A percentile compares a stretch with the other conserved stretches of the same genome.
Conservation (phyloP, 2,797 vertebrate species). For the Phrynocephalus forsythii region DNA sequence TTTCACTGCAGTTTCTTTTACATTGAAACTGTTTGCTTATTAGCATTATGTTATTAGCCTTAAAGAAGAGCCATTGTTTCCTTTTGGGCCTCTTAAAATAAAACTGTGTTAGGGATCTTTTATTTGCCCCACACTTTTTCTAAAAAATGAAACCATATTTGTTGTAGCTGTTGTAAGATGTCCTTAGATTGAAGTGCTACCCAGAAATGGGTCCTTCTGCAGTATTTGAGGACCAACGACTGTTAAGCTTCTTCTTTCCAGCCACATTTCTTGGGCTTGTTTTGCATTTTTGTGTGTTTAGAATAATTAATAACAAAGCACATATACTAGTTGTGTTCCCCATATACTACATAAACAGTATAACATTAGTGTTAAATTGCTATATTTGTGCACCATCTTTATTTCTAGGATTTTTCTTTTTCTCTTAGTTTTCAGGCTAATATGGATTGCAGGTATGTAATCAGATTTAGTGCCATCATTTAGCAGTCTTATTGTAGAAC, state of each 20-base stretch:
- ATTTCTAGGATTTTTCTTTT: neutral
- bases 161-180: neutral
- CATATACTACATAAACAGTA: neutral
- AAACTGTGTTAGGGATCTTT: neutral
- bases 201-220: neutral
- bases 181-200: neutral
- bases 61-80: neutral
- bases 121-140: neutral
- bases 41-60: neutral
- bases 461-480: neutral
- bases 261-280: neutral
- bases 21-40: neutral
- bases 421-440: neutral
- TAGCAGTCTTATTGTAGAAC: neutral
- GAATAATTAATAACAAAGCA: neutral
- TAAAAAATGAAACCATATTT: neutral
- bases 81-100: neutral
- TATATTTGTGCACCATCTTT: neutral
- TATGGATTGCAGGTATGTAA: slow-evolving; percentile 12
- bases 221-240: neutral
- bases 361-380: neutral
- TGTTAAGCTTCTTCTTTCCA: neutral
- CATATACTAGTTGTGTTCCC: neutral
- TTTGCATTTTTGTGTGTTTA: too few species aligned
- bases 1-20: neutral